Conservation (phyloP, 1,140 invertebrate species). For the Hypothenemus hampei region DNA sequence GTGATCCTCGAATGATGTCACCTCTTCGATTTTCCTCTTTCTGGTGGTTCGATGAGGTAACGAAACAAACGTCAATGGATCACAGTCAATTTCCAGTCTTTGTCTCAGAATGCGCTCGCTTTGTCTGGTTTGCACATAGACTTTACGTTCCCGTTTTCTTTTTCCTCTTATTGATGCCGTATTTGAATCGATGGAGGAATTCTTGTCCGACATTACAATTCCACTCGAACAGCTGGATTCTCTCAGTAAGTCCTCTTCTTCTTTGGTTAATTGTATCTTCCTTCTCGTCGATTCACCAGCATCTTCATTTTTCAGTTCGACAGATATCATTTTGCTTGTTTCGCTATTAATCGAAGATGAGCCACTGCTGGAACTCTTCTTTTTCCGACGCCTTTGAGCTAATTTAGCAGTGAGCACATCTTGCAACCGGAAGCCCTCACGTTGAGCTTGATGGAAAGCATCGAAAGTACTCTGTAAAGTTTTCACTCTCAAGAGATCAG, state of each 20-base stretch:
- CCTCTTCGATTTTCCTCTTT: conserved; percentile 35
- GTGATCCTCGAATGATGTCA: conserved; percentile 1
- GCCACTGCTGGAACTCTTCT: conserved; percentile 50
- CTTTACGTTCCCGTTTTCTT: conserved; percentile 32
- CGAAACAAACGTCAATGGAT: conserved; percentile 33
- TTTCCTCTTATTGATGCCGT: conserved; percentile 15
- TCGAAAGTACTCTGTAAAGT: conserved; percentile 56
- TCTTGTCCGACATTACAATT: conserved; percentile 39
- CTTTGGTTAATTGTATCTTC: too few relatives aligned
- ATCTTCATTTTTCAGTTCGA: conserved; percentile 33
- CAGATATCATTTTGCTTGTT: too few relatives aligned
- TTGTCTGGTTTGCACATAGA: conserved; percentile 38
- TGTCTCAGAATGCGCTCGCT: conserved; percentile 41
- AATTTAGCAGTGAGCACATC: conserved; percentile 65
- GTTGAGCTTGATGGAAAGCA: conserved; percentile 66
- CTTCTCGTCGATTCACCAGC: conserved; percentile 35
- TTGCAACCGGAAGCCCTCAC: conserved; percentile 62
- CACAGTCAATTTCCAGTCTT: conserved; percentile 39
- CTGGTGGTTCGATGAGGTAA: conserved; percentile 34
- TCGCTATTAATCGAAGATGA: conserved; percentile 43
- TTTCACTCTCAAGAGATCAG: conserved; percentile 51
- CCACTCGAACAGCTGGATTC: conserved; percentile 39
- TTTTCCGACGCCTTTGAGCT: conserved; percentile 63
- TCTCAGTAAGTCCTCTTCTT: conserved; percentile 21
- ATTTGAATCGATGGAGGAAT: conserved; percentile 31